phyloP scores from a whole-genome alignment of 2,113 vertebrate genomes.

The Genyomyrus donnyi region DNA sequence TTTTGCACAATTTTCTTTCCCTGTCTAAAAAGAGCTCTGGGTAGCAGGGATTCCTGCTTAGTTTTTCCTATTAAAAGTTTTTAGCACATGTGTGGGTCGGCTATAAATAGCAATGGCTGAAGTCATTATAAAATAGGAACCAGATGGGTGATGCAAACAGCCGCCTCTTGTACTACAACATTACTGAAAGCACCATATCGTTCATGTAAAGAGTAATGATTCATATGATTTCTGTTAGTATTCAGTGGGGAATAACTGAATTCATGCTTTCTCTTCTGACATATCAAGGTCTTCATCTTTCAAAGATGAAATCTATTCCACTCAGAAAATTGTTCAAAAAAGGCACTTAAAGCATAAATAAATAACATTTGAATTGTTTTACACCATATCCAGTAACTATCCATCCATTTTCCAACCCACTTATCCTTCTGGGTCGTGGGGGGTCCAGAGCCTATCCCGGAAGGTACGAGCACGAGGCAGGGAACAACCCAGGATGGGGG shows the following conservation, averaged over 20 bases:
- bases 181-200: background rate
- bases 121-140: slow-evolving; percentile 31
- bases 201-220: background rate
- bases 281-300: background rate
- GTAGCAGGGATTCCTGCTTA: background rate
- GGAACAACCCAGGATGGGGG: too few relatives aligned
- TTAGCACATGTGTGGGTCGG: slow-evolving; percentile 32
- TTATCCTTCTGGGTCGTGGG: too few relatives aligned
- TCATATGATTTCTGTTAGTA: background rate
- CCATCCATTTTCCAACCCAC: too few relatives aligned
- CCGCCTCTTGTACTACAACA: background rate
- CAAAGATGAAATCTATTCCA: background rate
- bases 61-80: background rate
- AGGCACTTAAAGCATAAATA: background rate
- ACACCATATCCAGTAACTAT: background rate
- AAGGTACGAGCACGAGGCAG: too few relatives aligned
- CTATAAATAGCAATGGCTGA: slow-evolving; percentile 52
- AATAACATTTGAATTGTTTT: background rate
- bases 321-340: background rate
- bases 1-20: background rate
- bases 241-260: background rate
- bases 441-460: too few relatives aligned
- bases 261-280: background rate
- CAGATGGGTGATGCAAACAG: background rate
- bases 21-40: background rate